A percentile compares a stretch with the other conserved stretches of the same genome.
These are phyloP conservation scores for Perca flavescens DNA, from an alignment of 2,113 vertebrate species.

Conservation along the genomic window DNA sequence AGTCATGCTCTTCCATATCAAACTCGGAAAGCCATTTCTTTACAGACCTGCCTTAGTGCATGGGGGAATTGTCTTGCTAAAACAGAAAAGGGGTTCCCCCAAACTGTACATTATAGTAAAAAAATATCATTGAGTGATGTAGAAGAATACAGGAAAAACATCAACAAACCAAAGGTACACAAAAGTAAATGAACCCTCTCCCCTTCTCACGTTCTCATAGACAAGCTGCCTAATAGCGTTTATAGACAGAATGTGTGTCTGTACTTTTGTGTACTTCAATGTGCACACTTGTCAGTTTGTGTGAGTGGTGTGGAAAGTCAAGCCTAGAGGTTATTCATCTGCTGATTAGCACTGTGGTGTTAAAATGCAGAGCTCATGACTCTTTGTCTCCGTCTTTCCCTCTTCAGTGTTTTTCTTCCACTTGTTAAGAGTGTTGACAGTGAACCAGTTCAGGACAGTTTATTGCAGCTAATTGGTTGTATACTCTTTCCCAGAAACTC, in stretches of 20 bases:
- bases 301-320: constrained; percentile 14
- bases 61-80: constrained; percentile 20
- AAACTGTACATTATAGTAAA: too few relatives aligned
- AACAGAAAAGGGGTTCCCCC: constrained; percentile 24
- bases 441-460: constrained; percentile 66
- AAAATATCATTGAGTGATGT: too few relatives aligned
- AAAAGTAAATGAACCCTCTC: not conserved
- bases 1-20: constrained; percentile 13
- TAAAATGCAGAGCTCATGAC: constrained; percentile 57
- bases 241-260: not conserved
- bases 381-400: constrained; percentile 25
- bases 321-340: constrained; percentile 40
- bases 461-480: constrained; percentile 73
- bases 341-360: constrained; percentile 56
- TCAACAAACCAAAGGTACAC: not conserved
- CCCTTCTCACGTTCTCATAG: not conserved
- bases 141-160: too few relatives aligned
- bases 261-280: not conserved
- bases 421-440: constrained; percentile 60
- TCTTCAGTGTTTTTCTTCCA: constrained; percentile 12
- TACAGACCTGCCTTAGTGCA: constrained; percentile 31
- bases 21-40: constrained; percentile 26
- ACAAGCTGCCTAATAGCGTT: not conserved
- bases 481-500: constrained; percentile 39
- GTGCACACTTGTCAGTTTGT: not conserved